phyloP scores from a whole-genome alignment of 2,888 invertebrate genomes.

The Polylopha cassiicola region DNA sequence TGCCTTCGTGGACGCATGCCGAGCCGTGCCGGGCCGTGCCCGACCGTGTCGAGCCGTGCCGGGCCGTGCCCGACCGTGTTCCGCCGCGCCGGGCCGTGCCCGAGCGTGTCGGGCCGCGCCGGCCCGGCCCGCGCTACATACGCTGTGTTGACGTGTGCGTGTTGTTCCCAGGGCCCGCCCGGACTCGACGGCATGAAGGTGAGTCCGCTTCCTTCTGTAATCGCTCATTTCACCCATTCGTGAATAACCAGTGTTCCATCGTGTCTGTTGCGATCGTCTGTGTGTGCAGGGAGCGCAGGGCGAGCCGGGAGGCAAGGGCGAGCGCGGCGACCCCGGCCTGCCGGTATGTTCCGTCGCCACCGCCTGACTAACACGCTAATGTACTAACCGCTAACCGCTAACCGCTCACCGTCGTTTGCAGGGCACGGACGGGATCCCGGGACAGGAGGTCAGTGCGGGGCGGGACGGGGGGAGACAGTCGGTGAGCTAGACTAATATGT shows the following conservation, averaged over 20 bases:
- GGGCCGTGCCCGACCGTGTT: conserved; percentile 50
- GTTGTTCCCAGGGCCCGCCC: conserved; percentile 90
- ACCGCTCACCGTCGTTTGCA: conserved; percentile 64
- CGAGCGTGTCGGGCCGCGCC: conserved; percentile 4
- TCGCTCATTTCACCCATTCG: conserved; percentile 14
- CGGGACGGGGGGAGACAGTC: conserved; percentile 3
- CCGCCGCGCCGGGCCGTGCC: conserved; percentile 3
- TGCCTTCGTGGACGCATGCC: conserved; percentile 17
- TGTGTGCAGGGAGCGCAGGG: conserved; percentile 93
- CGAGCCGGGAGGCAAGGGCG: conserved; percentile 93
- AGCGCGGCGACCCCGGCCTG: conserved; percentile 94
- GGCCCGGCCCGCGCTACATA: conserved; percentile 16
- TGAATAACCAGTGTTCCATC: conserved; percentile 26
- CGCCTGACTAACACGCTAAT: conserved; percentile 4
- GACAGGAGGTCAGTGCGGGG: conserved; percentile 84
- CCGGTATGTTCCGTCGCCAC: conserved; percentile 82
- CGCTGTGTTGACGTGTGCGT: conserved; percentile 41
- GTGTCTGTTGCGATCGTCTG: conserved; percentile 41
- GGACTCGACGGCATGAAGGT: conserved; percentile 98
- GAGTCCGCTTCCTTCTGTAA: conserved; percentile 51
- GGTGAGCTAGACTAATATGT: conserved; percentile 12
- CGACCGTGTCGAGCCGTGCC: conserved; percentile 81
- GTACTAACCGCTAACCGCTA: conserved; percentile 11
- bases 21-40: conserved; percentile 41
- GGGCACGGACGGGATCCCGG: conserved; percentile 96